A percentile compares a stretch with the other conserved stretches of the same genome.
Conservation (phyloP, 2,888 invertebrate species). For the Lordiphosa andalusiaca region DNA sequence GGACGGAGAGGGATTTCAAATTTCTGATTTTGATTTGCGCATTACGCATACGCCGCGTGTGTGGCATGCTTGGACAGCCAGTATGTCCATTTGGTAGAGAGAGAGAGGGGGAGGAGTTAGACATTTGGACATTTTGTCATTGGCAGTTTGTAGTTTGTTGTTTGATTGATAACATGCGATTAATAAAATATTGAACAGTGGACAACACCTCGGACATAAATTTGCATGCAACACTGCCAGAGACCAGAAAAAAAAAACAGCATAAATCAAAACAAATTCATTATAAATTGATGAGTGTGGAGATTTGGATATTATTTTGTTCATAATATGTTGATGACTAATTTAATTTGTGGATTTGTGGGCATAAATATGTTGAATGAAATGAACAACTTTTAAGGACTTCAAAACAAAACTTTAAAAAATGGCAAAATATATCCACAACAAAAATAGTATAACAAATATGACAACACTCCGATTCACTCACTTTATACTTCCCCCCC, state of each 20-base stretch:
- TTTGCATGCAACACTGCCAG: slow-evolving; percentile 14
- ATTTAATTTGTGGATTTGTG: too few relatives aligned
- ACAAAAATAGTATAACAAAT: too few relatives aligned
- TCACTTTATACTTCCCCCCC: slow-evolving; percentile 5
- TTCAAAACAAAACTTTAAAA: too few relatives aligned
- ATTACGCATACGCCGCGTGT: slow-evolving; percentile 65
- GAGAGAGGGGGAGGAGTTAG: too few relatives aligned
- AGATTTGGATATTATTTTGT: not conserved
- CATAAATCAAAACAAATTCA: slow-evolving; percentile 2
- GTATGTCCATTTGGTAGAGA: not conserved
- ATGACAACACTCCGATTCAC: slow-evolving; percentile 21
- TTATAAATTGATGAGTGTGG: too few relatives aligned
- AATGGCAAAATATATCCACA: too few relatives aligned
- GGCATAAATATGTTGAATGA: too few relatives aligned
- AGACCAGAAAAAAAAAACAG: slow-evolving; percentile 4
- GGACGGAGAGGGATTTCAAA: slow-evolving; percentile 43
- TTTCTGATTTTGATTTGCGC: slow-evolving; percentile 74
- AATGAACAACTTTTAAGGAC: too few relatives aligned
- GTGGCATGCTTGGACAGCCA: slow-evolving; percentile 12
- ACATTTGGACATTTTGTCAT: slow-evolving; percentile 4
- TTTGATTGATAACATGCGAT: slow-evolving; percentile 75
- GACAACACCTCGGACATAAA: slow-evolving; percentile 34
- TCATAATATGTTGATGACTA: too few relatives aligned
- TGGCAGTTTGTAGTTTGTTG: slow-evolving; percentile 49
- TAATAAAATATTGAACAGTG: slow-evolving; percentile 72